Base-by-base conservation (phyloP, 2,113 vertebrate species). In the Mirza zaza region DNA sequence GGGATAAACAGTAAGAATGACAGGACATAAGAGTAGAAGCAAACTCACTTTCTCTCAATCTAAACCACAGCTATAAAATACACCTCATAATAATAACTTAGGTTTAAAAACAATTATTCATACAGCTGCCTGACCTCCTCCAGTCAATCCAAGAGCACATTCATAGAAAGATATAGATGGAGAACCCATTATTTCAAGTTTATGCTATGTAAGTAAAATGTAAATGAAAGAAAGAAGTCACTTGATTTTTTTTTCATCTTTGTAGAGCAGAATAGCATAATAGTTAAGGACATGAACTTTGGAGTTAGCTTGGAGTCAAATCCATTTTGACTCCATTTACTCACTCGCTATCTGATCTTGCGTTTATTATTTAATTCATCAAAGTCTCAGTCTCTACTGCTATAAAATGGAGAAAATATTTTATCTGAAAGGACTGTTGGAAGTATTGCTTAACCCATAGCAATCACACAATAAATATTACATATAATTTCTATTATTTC, bases 141-240 rank as follows among this genome's bases (percentile, higher is more conserved):
- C 5, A 52, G 45, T 87, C n/a, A 85, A 91, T 68, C 10, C 67
- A 92, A 71, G 65, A 77, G 15, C 42, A 81, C 9, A 68, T 15
- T 80, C 63, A 90, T 3, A 77, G 55, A 91, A 95, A 81, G 29
- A 91, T 6, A 71, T 23, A 89, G 80, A 48, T 21, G 23, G 23
- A 67, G 82, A 67, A 34, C 21, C 21, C 68, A 73, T 67, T 70
- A 39, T 67, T 90, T 79, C 32, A 90, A 52, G 50, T 68, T 84
- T 63, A 92, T 67, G 63, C 29, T 79, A n/a, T 29, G 7, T 32
- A 92, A 96, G 68, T 65, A 87, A 94, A 94, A 83, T 57, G 39
- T 77, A 77, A 89, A 77, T 85, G 80, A 68, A 92, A 84, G 36
- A 68, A 92, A 79, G 45, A 81, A 42, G 52, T 55, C 39, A 71